These are phyloP conservation scores for Hydrolagus affinis DNA, from an alignment of 2,113 vertebrate genomes.

Conservation along the genomic window DNA sequence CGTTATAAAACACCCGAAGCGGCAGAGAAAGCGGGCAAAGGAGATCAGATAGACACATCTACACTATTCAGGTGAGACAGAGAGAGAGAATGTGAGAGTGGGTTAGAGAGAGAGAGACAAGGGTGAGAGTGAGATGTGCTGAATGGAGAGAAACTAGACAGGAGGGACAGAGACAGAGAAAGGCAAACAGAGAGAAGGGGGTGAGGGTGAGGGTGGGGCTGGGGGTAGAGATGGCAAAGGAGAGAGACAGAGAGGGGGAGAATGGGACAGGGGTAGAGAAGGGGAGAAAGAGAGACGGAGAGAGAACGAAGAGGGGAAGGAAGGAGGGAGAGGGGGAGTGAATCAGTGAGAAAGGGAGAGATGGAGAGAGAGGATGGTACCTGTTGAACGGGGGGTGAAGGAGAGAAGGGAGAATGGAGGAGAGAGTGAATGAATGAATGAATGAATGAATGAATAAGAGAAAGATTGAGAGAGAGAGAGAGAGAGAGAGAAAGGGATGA, in stretches of 20 bases:
- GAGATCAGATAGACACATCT: neutral
- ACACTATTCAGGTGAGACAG: too few relatives aligned
- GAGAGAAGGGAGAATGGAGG: too few relatives aligned
- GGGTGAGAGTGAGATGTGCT: neutral
- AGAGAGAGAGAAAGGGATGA: conserved; percentile 33
- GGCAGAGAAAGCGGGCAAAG: too few relatives aligned
- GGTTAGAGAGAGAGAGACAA: too few relatives aligned
- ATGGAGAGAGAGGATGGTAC: conserved; percentile 34
- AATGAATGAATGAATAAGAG: too few relatives aligned
- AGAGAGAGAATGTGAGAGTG: neutral
- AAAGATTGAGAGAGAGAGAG: conserved; percentile 26
- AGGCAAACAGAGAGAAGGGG: neutral
- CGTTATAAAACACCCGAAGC: conserved; percentile 18
- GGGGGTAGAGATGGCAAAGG: conserved; percentile 34
- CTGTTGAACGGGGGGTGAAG: conserved; percentile 32
- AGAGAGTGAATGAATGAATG: too few relatives aligned
- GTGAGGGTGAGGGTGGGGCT: conserved; percentile 27
- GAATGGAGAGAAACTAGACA: neutral
- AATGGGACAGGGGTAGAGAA: conserved; percentile 11
- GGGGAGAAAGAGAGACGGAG: neutral
- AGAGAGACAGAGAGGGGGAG: conserved; percentile 16
- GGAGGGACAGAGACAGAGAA: neutral
- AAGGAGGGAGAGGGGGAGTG: conserved; percentile 45
- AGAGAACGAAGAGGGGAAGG: neutral
- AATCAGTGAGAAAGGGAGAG: too few relatives aligned